Evolutionary conservation across 1,140 invertebrate genomes (phyloP), one percentile per base, ranked within the genome.

Genomic region (Brachionus rotundiformis): DNA sequence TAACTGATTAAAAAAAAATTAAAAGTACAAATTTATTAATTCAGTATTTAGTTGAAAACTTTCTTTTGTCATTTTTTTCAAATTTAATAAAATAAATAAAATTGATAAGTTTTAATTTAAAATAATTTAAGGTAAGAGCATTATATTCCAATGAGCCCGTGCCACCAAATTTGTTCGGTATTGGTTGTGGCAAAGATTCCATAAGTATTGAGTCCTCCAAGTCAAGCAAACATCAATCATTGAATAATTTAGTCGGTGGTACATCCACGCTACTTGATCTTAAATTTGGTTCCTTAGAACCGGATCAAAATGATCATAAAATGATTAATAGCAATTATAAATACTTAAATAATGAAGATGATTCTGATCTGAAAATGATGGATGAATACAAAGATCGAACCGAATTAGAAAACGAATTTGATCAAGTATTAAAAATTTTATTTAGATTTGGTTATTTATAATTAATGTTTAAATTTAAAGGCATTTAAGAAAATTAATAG

Each of bases 201-300:
- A 36, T 19, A n/a, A 25, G n/a, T 11, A 13, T n/a, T 8, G 47
- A 79, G 11, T 54, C 47, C 2, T 11, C 16, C 11, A 29, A 54
- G 31, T 39, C 47, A 3, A 47, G 27, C 13, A 79, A 59, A 63
- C n/a, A 41, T 63, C 31, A 79, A 79, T 59, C 76, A 54, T 31
- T 79, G n/a, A 63, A 79, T 25, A 79, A 79, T 79, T 23, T 79
- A 41, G 76, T 79, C 29, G 76, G 76, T 31, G 76, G 76, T 10
- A 79, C 76, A 23, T 54, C 76, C 11, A 79, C 76, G 16, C 59
- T 79, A 23, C 68, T 73, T 23, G 68, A 73, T 13, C 13, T 79
- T 11, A 79, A 79, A 79, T 59, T 79, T 23, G 76, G 47, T 59
- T 59, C 59, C 11, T 29, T 31, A 77, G 44, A 29, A 77, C 39